Evolutionary conservation across 2,113 vertebrate species (phyloP), one percentile per base, ranked within the genome.

Genomic region (Plestiodon gilberti): DNA sequence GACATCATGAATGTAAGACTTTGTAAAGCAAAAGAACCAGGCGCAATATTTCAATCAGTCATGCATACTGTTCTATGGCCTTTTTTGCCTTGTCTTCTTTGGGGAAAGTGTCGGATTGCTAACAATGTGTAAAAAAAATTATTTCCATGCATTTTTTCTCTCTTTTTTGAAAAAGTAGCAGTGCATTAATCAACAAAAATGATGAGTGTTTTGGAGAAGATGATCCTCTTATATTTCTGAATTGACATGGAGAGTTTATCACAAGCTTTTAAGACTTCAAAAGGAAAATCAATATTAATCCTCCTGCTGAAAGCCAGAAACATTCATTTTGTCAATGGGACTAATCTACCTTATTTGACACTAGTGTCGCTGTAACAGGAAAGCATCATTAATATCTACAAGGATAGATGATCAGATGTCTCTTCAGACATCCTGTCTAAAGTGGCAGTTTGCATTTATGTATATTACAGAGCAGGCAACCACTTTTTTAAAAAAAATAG

Each of bases 271-370:
- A 90, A 87, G 83, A 82, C 22, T 87, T 92, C 86, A 88, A 80
- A 93, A 18, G 43, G 62, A 87, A 93, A 92, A 93, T 92, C 84
- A 89, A 85, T 93, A 89, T 87, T 89, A 89, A 92, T 87, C 52
- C 57, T 23, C 43, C 67, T 0, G 14, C 3, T 89, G 86, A 90
- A 94, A 90, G 78, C 22, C 64, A 85, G 77, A 83, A 91, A 33
- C 38, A 91, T 89, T 65, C 67, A 89, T 92, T 93, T 92, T 92
- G 83, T 88, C 87, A 91, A 18, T 43, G 73, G 30, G 22, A 76
- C 59, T 88, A 84, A 89, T 90, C 79, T 92, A 38, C 87, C 85
- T 85, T 74, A 76, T 92, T 92, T 94, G 83, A 87, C 75, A 87
- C 28, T 89, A 78, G 20, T 80, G 33, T 25, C 55, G 85, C 28